Base-by-base conservation (phyloP, 1,140 invertebrate genomes). In the Liolophura sinensis region DNA sequence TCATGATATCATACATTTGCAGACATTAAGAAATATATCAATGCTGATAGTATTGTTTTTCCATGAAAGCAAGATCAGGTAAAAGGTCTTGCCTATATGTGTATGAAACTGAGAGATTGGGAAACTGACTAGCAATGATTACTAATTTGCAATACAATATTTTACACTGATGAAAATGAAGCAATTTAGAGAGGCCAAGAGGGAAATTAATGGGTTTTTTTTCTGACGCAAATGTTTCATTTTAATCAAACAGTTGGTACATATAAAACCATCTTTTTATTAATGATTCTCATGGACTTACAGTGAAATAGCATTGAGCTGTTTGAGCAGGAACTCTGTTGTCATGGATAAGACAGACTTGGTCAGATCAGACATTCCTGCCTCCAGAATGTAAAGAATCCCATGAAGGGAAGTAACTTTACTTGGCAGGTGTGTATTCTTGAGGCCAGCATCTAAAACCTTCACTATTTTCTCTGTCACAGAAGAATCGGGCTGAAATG, bases 301-400 rank as follows among this genome's bases (percentile, higher is more conserved):
- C 85, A 68, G 74, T 72, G 73, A 81, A 84, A 78, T 86, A 83
- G 68, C 86, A 9, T 76, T 72, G 22, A 91, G 86, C 79, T 91
- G 87, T 63, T 88, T 88, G 73, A 89, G 85, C 70, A 92, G 87
- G 74, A 91, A 92, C 67, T 92, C 90, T 40, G 89, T 86, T 54
- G 90, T 87, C 54, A 90, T 78, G 20, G 89, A 88, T 65, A 91
- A 82, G 58, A 92, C 78, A 59, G 88, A 75, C 68, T 87, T 87
- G 22, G 66, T 77, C 15, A 78, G 60, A 18, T 84, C 83, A 59
- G 73, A 70, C 51, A 82, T 73, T 31, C 79, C 74, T 64, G 78
- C 70, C 70, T 91, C 87, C 89, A 94, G 83, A 55, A 95, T 79
- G 80, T 92, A 93, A 9, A 93, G 82, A n/a, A 91, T 81, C 1